Conservation (phyloP, 37 sponge, comb jelly and placozoan species). For the Halisarca cf. caerulea region DNA sequence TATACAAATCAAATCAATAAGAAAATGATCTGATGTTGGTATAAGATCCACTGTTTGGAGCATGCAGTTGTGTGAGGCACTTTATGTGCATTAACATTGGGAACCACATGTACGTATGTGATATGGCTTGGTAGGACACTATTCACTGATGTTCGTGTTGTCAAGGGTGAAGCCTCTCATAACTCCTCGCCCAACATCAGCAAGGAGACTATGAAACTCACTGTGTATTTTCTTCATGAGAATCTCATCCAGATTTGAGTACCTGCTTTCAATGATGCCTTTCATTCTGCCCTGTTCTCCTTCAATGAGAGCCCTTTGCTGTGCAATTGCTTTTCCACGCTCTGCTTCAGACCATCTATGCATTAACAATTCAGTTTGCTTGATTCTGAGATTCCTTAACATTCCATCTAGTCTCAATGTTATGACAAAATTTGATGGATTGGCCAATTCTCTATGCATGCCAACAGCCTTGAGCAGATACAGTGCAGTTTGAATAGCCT, state of each 20-base stretch:
- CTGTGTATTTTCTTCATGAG: neutral
- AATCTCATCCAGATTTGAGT: neutral
- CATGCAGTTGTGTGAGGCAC: neutral
- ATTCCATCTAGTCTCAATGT: neutral
- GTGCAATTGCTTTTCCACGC: neutral
- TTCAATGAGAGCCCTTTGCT: neutral
- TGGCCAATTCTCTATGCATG: neutral
- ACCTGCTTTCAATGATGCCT: neutral
- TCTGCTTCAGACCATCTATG: slow-evolving; percentile 3
- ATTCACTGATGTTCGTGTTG: neutral
- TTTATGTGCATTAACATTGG: no score
- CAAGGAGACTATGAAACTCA: neutral
- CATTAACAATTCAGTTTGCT: neutral
- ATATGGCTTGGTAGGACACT: neutral
- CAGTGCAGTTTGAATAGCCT: neutral
- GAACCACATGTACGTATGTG: no score
- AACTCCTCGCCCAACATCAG: neutral
- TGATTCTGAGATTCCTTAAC: neutral
- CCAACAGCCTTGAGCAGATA: neutral
- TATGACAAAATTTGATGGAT: neutral
- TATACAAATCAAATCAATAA: no score
- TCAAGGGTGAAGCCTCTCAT: neutral
- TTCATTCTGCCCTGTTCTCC: neutral
- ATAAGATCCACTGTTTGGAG: no score
- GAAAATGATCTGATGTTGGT: no score